phyloP scores from a whole-genome alignment of 2,888 invertebrate species.

The Tiphia femorata region DNA sequence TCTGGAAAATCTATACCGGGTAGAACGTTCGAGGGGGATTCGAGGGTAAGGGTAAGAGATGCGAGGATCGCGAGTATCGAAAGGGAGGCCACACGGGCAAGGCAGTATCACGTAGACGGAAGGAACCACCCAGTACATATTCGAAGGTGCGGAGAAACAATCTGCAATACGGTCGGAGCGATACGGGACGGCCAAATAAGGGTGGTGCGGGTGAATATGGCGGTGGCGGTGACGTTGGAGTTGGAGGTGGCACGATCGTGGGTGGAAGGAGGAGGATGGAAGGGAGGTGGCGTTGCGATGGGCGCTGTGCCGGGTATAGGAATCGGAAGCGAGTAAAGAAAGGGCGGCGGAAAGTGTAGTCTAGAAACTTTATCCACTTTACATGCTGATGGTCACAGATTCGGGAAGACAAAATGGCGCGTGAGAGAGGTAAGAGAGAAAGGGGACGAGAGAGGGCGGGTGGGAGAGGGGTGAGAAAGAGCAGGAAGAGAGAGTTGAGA shows the following conservation, averaged over 20 bases:
- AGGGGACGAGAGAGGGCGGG: constrained; percentile 3
- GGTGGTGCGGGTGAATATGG: constrained; percentile 9
- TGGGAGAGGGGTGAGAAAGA: constrained; percentile 13
- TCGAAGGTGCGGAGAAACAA: constrained; percentile 46
- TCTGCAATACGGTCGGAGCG: constrained; percentile 40
- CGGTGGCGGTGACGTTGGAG: constrained; percentile 20
- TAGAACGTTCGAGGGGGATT: not conserved
- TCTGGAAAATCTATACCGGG: constrained; percentile 10
- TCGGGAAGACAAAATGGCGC: constrained; percentile 55
- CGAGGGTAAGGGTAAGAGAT: constrained; percentile 4
- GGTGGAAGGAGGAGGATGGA: too few relatives aligned
- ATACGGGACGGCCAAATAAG: constrained; percentile 31
- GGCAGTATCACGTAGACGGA: constrained; percentile 15
- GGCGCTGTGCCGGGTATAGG: constrained; percentile 36
- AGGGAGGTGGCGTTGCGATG: too few relatives aligned
- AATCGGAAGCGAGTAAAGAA: constrained; percentile 48
- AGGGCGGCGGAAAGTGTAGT: constrained; percentile 49
- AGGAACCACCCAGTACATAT: constrained; percentile 6
- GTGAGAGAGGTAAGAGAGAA: constrained; percentile 15
- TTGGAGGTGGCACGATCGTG: too few relatives aligned
- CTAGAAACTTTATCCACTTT: constrained; percentile 62
- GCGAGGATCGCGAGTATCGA: not conserved
- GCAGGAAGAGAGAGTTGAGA: not conserved
- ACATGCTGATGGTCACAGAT: constrained; percentile 61
- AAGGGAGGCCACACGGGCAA: constrained; percentile 6